A percentile compares a stretch with the other conserved stretches of the same genome.
Evolutionary conservation across 2,888 invertebrate species (phyloP).

Genomic region (Drosophila austrosaltans): DNA sequence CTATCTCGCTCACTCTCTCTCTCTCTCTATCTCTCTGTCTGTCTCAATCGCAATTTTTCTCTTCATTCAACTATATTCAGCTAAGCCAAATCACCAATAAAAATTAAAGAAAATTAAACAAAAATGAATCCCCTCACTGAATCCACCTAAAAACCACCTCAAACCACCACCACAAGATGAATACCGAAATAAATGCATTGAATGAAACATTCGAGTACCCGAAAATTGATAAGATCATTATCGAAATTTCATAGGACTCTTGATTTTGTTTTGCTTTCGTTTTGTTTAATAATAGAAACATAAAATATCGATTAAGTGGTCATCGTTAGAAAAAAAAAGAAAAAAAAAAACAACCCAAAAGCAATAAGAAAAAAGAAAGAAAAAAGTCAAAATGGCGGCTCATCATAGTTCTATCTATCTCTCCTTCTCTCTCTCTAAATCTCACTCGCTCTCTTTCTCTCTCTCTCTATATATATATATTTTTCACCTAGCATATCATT

Average conservation of each 20-base stretch:
- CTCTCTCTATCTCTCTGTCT: conserved; percentile 33
- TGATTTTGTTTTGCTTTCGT: conserved; percentile 46
- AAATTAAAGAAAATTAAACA: not conserved
- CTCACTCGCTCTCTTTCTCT: conserved; percentile 32
- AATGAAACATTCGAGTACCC: conserved; percentile 53
- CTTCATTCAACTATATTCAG: conserved; percentile 54
- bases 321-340: conserved; percentile 77
- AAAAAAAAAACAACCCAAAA: conserved; percentile 1
- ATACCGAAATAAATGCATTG: conserved; percentile 30
- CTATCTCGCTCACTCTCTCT: conserved; percentile 22
- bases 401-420: conserved; percentile 10
- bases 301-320: conserved; percentile 84
- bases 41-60: conserved; percentile 55
- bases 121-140: conserved; percentile 11
- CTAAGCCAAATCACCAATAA: conserved; percentile 12
- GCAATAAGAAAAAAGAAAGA: conserved; percentile 8
- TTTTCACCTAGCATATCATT: conserved; percentile 78
- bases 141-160: conserved; percentile 13
- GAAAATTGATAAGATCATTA: conserved; percentile 72
- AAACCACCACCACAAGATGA: conserved; percentile 14
- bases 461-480: conserved; percentile 55
- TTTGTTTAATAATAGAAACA: conserved; percentile 66
- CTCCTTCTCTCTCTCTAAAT: conserved; percentile 11
- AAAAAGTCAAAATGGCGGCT: conserved; percentile 18
- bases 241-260: conserved; percentile 81